Evolutionary conservation across 2,797 vertebrate species (phyloP), one percentile per base, ranked within the genome.

Genomic region (Novumbra hubbsi): DNA sequence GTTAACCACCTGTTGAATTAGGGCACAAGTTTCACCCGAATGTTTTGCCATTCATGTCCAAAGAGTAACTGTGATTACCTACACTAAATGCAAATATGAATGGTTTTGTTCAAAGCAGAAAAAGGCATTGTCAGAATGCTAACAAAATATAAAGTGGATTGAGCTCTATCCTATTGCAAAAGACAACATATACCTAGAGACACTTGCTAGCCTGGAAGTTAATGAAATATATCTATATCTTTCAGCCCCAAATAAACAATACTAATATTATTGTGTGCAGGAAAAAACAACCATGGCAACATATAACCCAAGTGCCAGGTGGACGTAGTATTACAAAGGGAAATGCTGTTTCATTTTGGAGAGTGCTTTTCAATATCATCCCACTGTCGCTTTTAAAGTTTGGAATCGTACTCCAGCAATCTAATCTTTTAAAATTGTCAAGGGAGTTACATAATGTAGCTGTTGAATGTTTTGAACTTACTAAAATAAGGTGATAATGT

Each of bases 141-240:
- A 38, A 3, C 34, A 38, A 38, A 38, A 3, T 38, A 38, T 38
- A 5, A 38, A 38, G 5, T 38, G 34, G 34, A 2, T 38, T 38
- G 85, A 85, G 86, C 81, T 78, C 68, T 72, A 80, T 78, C 82
- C 80, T 71, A 19, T 73, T 85, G 94, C 92, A 92, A 92, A 92
- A 94, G 93, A 92, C 91, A 92, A 92, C 89, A 93, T 92, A 93
- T 90, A 92, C 92, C 94, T 92, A 80, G 92, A 93, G 93, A 94
- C 88, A 70, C 77, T 85, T 52, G 79, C 88, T 86, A 89, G 88
- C 87, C 88, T 73, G 70, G 83, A 88, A 91, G 76, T 93, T 93
- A 94, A 94, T 91, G 91, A 94, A 93, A 94, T 88, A 88, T 84
- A 91, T 89, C 88, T 92, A 90, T 90, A 92, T 94, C 90, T 93